Base-by-base conservation (phyloP, 1,140 invertebrate genomes). In the Pseudomyrmex gracilis region DNA sequence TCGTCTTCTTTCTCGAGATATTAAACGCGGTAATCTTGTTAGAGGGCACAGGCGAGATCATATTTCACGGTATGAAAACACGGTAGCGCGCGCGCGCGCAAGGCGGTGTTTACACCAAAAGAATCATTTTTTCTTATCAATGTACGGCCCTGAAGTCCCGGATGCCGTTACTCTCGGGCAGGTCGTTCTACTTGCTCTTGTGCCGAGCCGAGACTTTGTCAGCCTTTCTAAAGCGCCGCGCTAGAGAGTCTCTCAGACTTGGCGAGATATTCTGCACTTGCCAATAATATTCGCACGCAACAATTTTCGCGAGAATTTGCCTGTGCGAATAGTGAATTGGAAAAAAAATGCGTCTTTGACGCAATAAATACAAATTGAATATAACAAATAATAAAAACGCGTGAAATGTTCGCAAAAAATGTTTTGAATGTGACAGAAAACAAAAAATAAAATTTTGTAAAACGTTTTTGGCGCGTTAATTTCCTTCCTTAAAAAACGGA, bases 141-240 rank as follows among this genome's bases (percentile, higher is more conserved):
- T 17, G 20, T 70, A 71, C 76, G 76, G 66, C 66, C 76, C 76
- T 80, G 76, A 71, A 71, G 22, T 80, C 76, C 53, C 53, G 76
- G 76, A 58, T 71, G 64, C 76, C 76, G 76, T 80, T 80, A 80
- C 22, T 80, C 76, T 80, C 76, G 76, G 60, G 55, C 67, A 47
- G 43, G 51, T 55, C 43, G 76, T 80, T 80, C 76, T 80, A 80
- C 76, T 80, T 80, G 76, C 43, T 70, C 66, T 71, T 55, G 66
- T 15, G 76, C 34, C 53, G 43, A 80, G 64, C 34, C 66, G 66
- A 80, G 53, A 80, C 66, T 80, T 80, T 80, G 76, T 58, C 76
- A 71, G 76, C 64, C 76, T 80, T 80, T 80, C 76, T 80, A 80
- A 80, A 80, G 53, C 66, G 51, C 66, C 53, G 51, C 53, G 51